Evolutionary conservation across 1,140 invertebrate species (phyloP).

Genomic region (Acyrthosiphon pisum): DNA sequence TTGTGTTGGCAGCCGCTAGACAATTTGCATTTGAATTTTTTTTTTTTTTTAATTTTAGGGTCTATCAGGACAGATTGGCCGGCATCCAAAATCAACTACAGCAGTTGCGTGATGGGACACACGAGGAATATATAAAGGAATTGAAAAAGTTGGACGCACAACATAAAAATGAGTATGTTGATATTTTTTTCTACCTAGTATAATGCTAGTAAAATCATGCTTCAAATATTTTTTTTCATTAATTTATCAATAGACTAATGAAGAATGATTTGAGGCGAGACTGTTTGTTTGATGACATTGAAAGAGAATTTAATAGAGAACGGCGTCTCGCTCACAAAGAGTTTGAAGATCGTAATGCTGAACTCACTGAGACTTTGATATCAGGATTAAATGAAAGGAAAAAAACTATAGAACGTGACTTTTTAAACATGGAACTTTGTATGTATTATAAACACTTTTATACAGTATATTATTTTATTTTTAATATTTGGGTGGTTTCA

Average conservation of each 20-base stretch:
- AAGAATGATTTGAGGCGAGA: conserved; percentile 85
- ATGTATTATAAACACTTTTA: conserved; percentile 67
- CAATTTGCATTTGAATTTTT: not conserved
- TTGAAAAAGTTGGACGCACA: conserved; percentile 83
- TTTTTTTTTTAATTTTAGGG: conserved; percentile 62
- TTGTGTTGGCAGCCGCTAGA: not conserved
- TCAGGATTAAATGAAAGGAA: conserved; percentile 89
- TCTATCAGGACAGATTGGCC: conserved; percentile 92
- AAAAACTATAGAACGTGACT: conserved; percentile 86
- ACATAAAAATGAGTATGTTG: conserved; percentile 74
- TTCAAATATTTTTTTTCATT: conserved; percentile 6
- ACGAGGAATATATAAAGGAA: conserved; percentile 85
- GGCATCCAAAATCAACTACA: conserved; percentile 88
- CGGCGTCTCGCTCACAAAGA: conserved; percentile 87
- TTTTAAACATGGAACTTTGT: conserved; percentile 85
- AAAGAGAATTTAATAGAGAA: conserved; percentile 86
- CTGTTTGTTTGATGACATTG: conserved; percentile 84
- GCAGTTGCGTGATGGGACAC: conserved; percentile 83
- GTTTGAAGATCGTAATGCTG: conserved; percentile 94
- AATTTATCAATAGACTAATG: conserved; percentile 66
- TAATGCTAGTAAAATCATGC: not conserved
- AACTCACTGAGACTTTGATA: conserved; percentile 88
- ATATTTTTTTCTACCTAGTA: conserved; percentile 35
- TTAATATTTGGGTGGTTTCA: not conserved
- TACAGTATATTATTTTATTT: conserved; percentile 66